A percentile compares a stretch with the other conserved stretches of the same genome.
Evolutionary conservation across 2,797 vertebrate species (phyloP).

Genomic region (Lophotriccus pileatus): DNA sequence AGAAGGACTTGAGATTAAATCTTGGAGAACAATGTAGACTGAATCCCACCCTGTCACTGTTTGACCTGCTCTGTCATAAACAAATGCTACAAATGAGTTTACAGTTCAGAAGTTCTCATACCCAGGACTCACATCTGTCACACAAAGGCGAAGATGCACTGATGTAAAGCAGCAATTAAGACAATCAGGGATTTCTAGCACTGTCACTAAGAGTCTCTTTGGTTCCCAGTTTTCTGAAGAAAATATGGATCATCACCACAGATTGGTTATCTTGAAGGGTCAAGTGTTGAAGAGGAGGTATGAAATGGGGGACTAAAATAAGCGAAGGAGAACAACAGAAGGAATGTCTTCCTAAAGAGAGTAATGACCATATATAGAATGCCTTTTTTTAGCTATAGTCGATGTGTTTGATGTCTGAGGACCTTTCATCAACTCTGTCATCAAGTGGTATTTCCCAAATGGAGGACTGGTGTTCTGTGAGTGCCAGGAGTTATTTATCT

Average conservation of each 20-base stretch:
- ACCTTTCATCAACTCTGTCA: conserved; percentile 44
- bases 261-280: conserved; percentile 55
- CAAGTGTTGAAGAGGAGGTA: conserved; percentile 66
- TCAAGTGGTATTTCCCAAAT: conserved; percentile 34
- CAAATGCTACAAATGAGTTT: not conserved
- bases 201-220: not conserved
- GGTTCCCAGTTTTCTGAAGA: not conserved
- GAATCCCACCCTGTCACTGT: not conserved
- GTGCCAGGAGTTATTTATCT: not conserved
- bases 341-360: conserved; percentile 25
- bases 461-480: not conserved
- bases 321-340: conserved; percentile 52
- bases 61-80: not conserved
- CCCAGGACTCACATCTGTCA: not conserved
- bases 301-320: conserved; percentile 58
- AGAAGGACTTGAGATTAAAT: not conserved
- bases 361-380: conserved; percentile 46
- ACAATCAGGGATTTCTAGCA: not conserved
- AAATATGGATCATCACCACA: conserved; percentile 10
- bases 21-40: not conserved
- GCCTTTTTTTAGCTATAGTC: not conserved
- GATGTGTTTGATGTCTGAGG: conserved; percentile 43
- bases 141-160: not conserved
- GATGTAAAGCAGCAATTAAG: not conserved
- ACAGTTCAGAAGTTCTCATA: not conserved